A percentile compares a stretch with the other conserved stretches of the same genome.
phyloP scores from a whole-genome alignment of 2,113 vertebrate species.

The Coracopsis vasa region DNA sequence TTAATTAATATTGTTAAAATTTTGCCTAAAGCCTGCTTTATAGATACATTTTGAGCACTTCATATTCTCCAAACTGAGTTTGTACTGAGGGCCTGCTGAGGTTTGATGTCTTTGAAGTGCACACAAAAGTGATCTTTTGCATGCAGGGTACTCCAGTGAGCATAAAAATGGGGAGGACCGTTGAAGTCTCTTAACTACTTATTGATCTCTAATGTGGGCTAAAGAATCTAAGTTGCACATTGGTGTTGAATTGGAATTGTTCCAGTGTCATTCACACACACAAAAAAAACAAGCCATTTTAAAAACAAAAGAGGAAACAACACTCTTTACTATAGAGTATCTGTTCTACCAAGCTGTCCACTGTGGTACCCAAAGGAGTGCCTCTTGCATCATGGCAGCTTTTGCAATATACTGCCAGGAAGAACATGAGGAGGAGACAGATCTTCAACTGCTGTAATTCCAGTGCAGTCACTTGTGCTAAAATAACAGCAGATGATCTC shows the following conservation, averaged over 20 bases:
- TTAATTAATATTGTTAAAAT: background rate
- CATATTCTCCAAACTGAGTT: background rate
- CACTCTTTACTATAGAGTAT: background rate
- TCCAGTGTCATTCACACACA: background rate
- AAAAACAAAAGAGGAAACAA: background rate
- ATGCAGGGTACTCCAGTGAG: background rate
- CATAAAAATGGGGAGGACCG: background rate
- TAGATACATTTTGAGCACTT: background rate
- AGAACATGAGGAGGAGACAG: background rate
- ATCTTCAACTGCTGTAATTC: background rate
- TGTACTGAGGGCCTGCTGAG: background rate
- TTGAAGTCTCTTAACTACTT: background rate
- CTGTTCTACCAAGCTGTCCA: background rate
- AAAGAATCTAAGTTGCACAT: background rate
- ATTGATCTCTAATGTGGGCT: background rate
- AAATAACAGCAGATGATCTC: background rate
- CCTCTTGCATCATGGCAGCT: background rate
- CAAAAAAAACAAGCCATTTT: background rate
- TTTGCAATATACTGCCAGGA: background rate
- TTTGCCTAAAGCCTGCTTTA: background rate
- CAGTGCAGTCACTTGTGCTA: background rate
- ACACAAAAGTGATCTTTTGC: background rate
- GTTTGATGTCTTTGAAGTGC: background rate
- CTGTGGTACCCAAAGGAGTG: background rate
- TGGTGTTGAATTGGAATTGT: background rate